A percentile compares a stretch with the other conserved stretches of the same genome.
These are phyloP conservation scores for Haemorhous mexicanus DNA, from an alignment of 2,113 vertebrate species.

Conservation along the genomic window DNA sequence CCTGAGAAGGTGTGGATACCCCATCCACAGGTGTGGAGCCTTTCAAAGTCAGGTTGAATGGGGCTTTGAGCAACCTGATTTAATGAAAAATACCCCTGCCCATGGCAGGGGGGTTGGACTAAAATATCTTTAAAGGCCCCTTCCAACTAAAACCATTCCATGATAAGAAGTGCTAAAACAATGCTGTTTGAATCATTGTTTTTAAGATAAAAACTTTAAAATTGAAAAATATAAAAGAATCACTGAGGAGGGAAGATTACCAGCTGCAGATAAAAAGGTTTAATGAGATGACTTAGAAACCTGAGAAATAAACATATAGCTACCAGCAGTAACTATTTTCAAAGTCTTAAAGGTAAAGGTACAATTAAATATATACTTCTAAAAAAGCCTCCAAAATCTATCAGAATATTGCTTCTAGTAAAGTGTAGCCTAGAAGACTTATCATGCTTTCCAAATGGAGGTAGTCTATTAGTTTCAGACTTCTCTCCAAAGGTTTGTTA, in stretches of 20 bases:
- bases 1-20: neutral
- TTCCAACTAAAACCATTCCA: neutral
- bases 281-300: neutral
- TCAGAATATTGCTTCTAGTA: neutral
- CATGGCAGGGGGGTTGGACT: neutral
- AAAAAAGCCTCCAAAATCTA: neutral
- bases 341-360: neutral
- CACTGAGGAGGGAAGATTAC: neutral
- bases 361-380: neutral
- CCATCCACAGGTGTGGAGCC: neutral
- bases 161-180: neutral
- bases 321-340: neutral
- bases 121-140: neutral
- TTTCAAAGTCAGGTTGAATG: neutral
- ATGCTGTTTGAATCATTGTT: neutral
- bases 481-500: neutral
- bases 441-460: neutral
- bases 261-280: neutral
- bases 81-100: neutral
- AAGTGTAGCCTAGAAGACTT: neutral
- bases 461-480: neutral
- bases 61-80: neutral
- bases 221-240: neutral
- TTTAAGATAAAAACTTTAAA: neutral
- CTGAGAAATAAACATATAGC: neutral